Evolutionary conservation across 2,797 vertebrate species (phyloP), one percentile per base, ranked within the genome.

Genomic region (Labroides dimidiatus): DNA sequence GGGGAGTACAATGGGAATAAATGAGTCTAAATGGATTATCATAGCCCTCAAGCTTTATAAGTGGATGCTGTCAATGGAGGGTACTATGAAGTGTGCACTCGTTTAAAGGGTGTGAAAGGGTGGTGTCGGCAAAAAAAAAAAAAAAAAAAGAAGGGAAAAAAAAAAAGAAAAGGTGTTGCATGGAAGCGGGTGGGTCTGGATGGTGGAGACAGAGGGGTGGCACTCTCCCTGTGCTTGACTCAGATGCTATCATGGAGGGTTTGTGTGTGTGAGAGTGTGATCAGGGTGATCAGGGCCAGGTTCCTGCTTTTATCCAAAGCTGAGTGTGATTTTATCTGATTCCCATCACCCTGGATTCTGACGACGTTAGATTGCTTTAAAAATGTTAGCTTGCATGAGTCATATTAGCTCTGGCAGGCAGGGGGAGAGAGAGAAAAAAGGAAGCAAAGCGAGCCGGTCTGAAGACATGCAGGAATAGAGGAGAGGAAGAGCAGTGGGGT

Each of bases 21-120:
- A 91, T 91, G 86, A 87, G 85, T 79, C 74, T 91, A 90, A 91
- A 89, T 90, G 89, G 90, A 91, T 92, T 92, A 91, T 86, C 82
- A 91, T 64, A 90, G 87, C 87, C 90, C 89, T 90, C 83, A 74
- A 90, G 90, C 80, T 87, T 89, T 61, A 84, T 84, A 85, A 92
- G 90, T 93, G 84, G 68, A 87, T 81, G 64, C 77, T 86, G 84
- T 88, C 89, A 84, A 64, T 84, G 74, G 82, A 88, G 84, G 90
- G 63, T 77, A 73, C 69, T 67, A 80, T 89, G 80, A 80, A 91
- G 89, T 84, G 88, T 84, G 85, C 82, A 79, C 87, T 88, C 64
- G 64, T 91, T 89, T 87, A 85, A 89, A 88, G 81, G 82, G 84
- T 80, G 84, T 79, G 77, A 81, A 81, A 78, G 81, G 69, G 66